Conservation (phyloP, 2,113 vertebrate species). For the Hypanus sabinus region DNA sequence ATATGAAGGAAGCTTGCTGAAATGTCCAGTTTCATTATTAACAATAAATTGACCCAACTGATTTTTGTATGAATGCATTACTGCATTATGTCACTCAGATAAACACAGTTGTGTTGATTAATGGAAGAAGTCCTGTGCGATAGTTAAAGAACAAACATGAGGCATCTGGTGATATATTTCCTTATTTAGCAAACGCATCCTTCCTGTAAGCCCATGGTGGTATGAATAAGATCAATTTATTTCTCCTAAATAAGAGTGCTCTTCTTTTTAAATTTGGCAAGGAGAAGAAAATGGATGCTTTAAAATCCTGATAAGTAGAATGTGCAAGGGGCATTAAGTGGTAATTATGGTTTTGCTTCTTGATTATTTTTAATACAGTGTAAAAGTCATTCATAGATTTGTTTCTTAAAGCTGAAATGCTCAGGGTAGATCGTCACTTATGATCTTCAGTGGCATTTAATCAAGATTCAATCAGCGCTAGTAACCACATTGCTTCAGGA, state of each 20-base stretch:
- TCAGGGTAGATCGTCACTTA: not conserved
- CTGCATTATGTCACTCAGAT: not conserved
- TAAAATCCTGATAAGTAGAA: not conserved
- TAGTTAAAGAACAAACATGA: not conserved
- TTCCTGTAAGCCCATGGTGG: not conserved
- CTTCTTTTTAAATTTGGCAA: not conserved
- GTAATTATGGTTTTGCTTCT: not conserved
- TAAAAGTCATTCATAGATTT: not conserved
- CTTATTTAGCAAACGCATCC: not conserved
- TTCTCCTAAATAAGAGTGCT: constrained; percentile 1
- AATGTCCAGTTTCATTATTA: not conserved
- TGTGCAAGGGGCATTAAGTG: not conserved
- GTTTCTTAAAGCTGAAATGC: not conserved
- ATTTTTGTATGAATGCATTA: not conserved
- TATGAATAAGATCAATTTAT: not conserved
- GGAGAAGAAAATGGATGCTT: not conserved
- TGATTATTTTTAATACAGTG: not conserved
- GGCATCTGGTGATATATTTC: not conserved
- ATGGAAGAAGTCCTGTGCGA: not conserved
- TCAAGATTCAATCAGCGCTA: not conserved
- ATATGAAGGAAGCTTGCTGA: not conserved
- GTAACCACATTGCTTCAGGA: not conserved
- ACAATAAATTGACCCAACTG: not conserved
- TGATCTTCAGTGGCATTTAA: not conserved
- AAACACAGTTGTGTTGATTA: not conserved